These are phyloP conservation scores for Epistrophe eligans DNA, from an alignment of 2,888 invertebrate genomes.

Conservation along the genomic window DNA sequence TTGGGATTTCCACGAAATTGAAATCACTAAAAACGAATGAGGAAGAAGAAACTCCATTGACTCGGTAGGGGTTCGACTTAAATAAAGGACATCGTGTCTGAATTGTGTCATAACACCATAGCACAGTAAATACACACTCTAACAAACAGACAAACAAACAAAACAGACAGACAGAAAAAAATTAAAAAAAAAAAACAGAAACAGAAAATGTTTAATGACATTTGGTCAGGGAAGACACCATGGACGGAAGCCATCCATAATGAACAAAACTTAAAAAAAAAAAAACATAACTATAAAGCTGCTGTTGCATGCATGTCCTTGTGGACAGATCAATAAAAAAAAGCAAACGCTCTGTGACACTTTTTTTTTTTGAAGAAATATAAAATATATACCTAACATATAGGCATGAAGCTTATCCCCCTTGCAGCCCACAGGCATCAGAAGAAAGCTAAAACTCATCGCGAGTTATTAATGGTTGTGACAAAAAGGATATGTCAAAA, in stretches of 20 bases:
- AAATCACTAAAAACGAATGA: constrained; percentile 72
- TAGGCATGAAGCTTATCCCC: constrained; percentile 31
- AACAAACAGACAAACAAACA: constrained; percentile 17
- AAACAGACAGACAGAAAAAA: constrained; percentile 4
- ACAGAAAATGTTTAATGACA: constrained; percentile 80
- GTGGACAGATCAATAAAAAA: constrained; percentile 75
- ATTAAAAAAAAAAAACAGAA: constrained; percentile 15
- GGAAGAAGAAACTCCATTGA: constrained; percentile 54
- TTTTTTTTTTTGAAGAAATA: constrained; percentile 28
- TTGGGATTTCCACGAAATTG: constrained; percentile 75
- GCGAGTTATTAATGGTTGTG: constrained; percentile 61
- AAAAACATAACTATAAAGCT: constrained; percentile 29
- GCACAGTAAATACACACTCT: constrained; percentile 35
- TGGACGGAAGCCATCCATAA: constrained; percentile 75
- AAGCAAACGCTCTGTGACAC: constrained; percentile 68
- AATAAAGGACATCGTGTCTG: constrained; percentile 77
- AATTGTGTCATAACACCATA: constrained; percentile 80
- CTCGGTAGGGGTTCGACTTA: constrained; percentile 70
- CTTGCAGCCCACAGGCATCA: neutral
- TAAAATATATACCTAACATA: neutral
- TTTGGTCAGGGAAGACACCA: constrained; percentile 79
- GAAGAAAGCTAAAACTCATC: constrained; percentile 63
- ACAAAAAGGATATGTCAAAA: constrained; percentile 29
- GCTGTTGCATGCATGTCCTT: constrained; percentile 74
- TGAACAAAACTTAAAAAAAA: constrained; percentile 50